These are phyloP conservation scores for Empis livida DNA, from an alignment of 2,888 invertebrate genomes.

Conservation along the genomic window DNA sequence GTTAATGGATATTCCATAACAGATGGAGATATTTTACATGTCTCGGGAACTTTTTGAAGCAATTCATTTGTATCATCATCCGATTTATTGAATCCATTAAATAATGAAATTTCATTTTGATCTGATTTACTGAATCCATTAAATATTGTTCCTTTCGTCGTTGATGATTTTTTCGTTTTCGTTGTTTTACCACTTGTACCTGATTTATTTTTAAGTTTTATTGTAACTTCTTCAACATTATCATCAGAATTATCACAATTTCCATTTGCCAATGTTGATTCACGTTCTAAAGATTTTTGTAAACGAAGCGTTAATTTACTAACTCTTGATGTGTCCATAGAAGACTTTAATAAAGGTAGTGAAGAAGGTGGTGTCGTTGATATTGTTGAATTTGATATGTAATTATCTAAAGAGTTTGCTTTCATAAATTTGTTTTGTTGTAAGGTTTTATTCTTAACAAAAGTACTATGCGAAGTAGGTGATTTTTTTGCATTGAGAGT, in stretches of 20 bases:
- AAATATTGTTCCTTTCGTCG: neutral
- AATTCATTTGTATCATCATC: constrained; percentile 4
- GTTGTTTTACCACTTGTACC: too few relatives aligned
- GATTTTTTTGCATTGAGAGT: constrained; percentile 14
- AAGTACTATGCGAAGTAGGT: constrained; percentile 8
- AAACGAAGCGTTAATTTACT: constrained; percentile 26
- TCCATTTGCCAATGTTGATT: constrained; percentile 12
- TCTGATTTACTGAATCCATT: neutral
- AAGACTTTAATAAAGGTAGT: too few relatives aligned
- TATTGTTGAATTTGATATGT: too few relatives aligned
- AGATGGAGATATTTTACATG: constrained; percentile 3
- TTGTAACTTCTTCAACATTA: constrained; percentile 1
- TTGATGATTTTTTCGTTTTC: too few relatives aligned
- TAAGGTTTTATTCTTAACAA: too few relatives aligned
- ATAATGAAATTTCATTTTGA: neutral
- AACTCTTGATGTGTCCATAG: constrained; percentile 14
- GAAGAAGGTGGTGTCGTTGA: too few relatives aligned
- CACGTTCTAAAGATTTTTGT: constrained; percentile 27
- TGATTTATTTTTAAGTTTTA: too few relatives aligned
- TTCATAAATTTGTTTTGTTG: too few relatives aligned
- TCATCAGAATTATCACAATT: constrained; percentile 22
- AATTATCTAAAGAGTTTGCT: too few relatives aligned
- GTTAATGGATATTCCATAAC: constrained; percentile 7
- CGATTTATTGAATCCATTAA: neutral
- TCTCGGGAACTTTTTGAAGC: neutral